Evolutionary conservation across 2,113 vertebrate species (phyloP), one percentile per base, ranked within the genome.

Genomic region (Crocuta crocuta): DNA sequence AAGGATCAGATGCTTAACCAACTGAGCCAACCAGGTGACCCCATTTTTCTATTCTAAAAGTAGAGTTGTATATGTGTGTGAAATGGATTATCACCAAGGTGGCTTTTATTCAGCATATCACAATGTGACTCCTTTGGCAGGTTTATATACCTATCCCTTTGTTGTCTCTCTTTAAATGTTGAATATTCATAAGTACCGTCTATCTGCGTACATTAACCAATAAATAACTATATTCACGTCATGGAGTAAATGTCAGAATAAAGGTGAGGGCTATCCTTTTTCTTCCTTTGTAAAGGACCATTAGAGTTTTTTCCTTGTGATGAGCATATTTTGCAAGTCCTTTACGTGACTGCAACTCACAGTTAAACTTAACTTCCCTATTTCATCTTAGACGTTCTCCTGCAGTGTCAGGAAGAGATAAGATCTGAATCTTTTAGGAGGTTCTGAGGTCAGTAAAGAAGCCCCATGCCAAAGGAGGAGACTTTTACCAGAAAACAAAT

Each of bases 111-210:
- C 31, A 86, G 5, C 28, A 1, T 80, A 70, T 63, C 58, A 55
- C 21, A 76, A 53, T 31, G 7, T 89, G 78, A 84, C 63, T 92
- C 17, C 10, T 43, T 87, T 73, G 45, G 17, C 61, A 88, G 94
- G n/a, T n/a, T 61, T 90, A 70, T 35, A 10, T 4, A 80, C 70
- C 74, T 81, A 7, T 78, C 15, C 48, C 35, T 91, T 84, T 82
- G 43, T 94, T 92, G 71, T 89, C 70, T 55, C 6, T 65, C 53
- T 95, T 96, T 80, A 90, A 92, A 58, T 91, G 23, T 96, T 23
- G 58, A 96, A 87, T 94, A 82, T 73, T 93, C 58, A 66, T 78
- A 43, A 92, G 16, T 24, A 58, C 26, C 66, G 15, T 71, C 70
- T 76, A 12, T 94, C n/a, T 96, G 48, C 10, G 7, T 33, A 92